Base-by-base conservation (phyloP, 2,888 invertebrate genomes). In the Macrosoma leucophasiata region DNA sequence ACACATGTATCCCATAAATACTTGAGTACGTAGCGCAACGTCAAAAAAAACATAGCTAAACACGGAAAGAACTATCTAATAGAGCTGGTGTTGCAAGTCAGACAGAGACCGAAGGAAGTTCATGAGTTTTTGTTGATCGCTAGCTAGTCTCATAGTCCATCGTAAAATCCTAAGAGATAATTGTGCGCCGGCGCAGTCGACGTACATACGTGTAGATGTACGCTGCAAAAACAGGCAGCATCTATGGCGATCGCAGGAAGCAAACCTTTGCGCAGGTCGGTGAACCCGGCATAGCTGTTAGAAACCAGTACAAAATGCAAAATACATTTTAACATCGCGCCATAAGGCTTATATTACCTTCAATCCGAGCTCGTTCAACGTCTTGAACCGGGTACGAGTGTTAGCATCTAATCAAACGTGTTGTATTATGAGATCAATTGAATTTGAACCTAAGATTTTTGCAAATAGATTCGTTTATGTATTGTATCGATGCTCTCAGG, bases 321-420 rank as follows among this genome's bases (percentile, higher is more conserved):
- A 55, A 23, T 24, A 11, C 10, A 53, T 57, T 48, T 31, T 65
- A 55, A 33, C 0, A 1, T 3, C 25, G 2, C 2, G 2, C 0
- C 0, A 5, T 45, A 62, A 23, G 46, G 19, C 35, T 13, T 21
- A 54, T 28, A 48, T n/a, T n/a, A n/a, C n/a, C n/a, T 36, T 57
- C 13, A 27, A 25, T 20, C 27, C 10, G 21, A 21, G n/a, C 10
- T 4, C 8, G 10, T 39, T 20, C 11, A 29, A 11, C 23, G 29
- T 19, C 11, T 9, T n/a, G 2, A 2, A 3, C 9, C 2, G 34
- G 21, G 30, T 52, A 47, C 40, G 43, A 55, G 45, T 58, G 55
- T 60, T 55, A 63, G 61, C 60, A 64, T 69, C 64, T 70, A 72
- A 75, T 62, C 63, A 73, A 71, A 75, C 73, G 62, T 59, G 73